Percentiles rank a stretch among this genome's conserved stretches.
Conservation (phyloP, 2,113 vertebrate genomes). For the Thunnus thynnus region DNA sequence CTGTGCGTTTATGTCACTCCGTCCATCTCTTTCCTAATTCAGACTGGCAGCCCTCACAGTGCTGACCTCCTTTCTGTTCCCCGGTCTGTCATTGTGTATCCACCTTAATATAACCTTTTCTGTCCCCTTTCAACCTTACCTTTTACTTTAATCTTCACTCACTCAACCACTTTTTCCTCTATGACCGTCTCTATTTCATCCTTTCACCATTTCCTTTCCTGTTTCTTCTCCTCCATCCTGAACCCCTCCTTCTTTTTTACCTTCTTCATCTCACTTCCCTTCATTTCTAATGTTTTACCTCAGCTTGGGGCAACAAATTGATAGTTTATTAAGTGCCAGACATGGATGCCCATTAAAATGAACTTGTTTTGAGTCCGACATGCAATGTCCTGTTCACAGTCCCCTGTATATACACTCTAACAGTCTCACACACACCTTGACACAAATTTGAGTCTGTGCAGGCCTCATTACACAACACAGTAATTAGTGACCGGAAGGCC, state of each 20-base stretch:
- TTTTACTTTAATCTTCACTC: not conserved
- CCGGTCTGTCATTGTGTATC: not conserved
- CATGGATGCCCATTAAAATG: slow-evolving; percentile 33
- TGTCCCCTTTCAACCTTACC: not conserved
- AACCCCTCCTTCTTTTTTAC: not conserved
- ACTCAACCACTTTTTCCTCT: not conserved
- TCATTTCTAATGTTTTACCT: not conserved
- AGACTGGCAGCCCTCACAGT: slow-evolving; percentile 13
- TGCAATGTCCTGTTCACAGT: slow-evolving; percentile 9
- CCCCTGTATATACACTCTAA: not conserved
- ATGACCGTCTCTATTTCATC: no score
- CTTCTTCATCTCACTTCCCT: not conserved
- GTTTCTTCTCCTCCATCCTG: no score
- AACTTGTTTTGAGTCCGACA: slow-evolving; percentile 29
- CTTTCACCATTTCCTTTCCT: no score
- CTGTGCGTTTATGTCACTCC: not conserved
- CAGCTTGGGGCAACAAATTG: not conserved
- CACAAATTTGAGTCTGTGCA: slow-evolving; percentile 33
- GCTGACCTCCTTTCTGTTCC: slow-evolving; percentile 21
- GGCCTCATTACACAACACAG: slow-evolving; percentile 48
- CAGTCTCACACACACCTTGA: slow-evolving; percentile 21
- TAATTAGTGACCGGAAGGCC: slow-evolving; percentile 59
- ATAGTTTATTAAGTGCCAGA: slow-evolving; percentile 2
- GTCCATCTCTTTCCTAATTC: slow-evolving; percentile 17
- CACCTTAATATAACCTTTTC: not conserved